phyloP scores from a whole-genome alignment of 2,113 vertebrate genomes.

The Rutilus rutilus region DNA sequence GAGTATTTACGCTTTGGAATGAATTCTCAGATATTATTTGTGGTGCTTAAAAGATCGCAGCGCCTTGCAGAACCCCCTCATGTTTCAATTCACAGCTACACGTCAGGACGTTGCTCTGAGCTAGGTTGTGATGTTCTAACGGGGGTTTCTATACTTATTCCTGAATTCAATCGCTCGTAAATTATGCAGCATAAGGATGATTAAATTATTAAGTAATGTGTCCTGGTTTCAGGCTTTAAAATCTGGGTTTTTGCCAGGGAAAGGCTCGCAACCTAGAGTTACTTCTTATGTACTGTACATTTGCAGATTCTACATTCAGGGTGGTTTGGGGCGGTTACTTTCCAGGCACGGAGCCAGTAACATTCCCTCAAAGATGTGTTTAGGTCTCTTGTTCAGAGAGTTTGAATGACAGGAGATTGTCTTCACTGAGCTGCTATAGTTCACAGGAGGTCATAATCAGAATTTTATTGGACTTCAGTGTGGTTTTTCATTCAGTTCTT shows the following conservation, averaged over 20 bases:
- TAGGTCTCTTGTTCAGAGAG: neutral
- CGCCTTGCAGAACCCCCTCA: neutral
- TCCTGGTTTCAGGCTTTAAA: constrained; percentile 61
- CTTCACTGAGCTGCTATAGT: neutral
- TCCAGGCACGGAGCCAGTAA: constrained; percentile 14
- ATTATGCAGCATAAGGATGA: constrained; percentile 62
- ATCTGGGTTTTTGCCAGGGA: constrained; percentile 37
- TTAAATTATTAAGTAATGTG: constrained; percentile 70
- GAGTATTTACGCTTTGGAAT: neutral
- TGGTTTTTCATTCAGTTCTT: neutral
- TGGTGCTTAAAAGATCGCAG: neutral
- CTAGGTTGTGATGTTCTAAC: constrained; percentile 8
- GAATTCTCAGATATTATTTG: constrained; percentile 19
- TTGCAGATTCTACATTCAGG: neutral
- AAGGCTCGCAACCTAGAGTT: constrained; percentile 29
- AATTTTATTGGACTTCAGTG: neutral
- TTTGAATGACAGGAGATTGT: neutral
- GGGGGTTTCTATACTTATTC: constrained; percentile 48
- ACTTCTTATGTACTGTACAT: constrained; percentile 12
- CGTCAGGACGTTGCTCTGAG: neutral
- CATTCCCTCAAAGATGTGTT: constrained; percentile 15
- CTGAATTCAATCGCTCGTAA: constrained; percentile 60
- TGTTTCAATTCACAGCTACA: constrained; percentile 30
- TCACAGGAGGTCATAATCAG: neutral
- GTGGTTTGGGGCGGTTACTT: neutral